Evolutionary conservation across 2,888 invertebrate species (phyloP), one percentile per base, ranked within the genome.

Genomic region (Tetanocera ferruginea): DNA sequence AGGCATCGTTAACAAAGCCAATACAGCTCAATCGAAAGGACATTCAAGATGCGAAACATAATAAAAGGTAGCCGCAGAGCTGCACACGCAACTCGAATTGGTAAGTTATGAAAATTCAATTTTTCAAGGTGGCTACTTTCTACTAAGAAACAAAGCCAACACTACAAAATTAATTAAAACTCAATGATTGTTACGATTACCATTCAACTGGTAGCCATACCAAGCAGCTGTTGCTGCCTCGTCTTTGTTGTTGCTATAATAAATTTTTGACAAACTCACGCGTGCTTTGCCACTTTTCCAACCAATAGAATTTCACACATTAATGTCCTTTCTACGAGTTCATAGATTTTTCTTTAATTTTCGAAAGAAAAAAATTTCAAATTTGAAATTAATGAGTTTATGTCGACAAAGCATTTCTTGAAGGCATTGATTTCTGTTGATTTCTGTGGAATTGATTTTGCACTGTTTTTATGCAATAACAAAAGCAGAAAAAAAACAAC

Each of bases 351-450:
- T n/a, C 70, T 34, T 3, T 28, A 8, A 34, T 31, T 17, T n/a
- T 51, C 25, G 8, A 17, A 6, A 70, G 37, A 34, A 60, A 17
- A 43, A 28, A 49, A 34, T 43, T 37, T 23, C 17, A 62, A 64
- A 55, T 66, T 75, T 23, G 23, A 66, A 75, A 75, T 75, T 75
- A 75, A 75, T 75, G 67, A 75, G 67, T 67, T 75, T 51, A 49
- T 14, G 23, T 25, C 60, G n/a, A 14, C 9, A 28, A 43, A 3
- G 43, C 2, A 25, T 28, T 28, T 60, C 17, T 66, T 34, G 19
- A 17, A 19, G 66, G 34, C n/a, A 14, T 55, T 37, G 37, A 62
- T 23, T 19, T 28, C 52, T 70, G 60, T 73, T 73, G 23, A 73
- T 43, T 73, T 75, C 55, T 37, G n/a, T 17, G n/a, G 75, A 75